Conservation (phyloP, 2,888 invertebrate species). For the Pemphredon lugubris region DNA sequence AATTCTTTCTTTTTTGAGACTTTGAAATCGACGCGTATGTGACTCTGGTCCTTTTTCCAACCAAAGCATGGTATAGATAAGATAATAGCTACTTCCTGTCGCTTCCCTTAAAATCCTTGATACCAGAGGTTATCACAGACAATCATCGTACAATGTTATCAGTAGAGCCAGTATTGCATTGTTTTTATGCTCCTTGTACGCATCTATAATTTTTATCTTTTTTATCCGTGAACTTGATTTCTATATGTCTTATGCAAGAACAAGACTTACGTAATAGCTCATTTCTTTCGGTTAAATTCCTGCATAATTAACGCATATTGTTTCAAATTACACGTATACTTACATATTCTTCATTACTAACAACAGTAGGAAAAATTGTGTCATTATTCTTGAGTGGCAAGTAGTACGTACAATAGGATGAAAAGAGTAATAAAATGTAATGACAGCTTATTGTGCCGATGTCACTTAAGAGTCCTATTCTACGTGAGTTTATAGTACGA, state of each 20-base stretch:
- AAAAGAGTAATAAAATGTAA: conserved; percentile 65
- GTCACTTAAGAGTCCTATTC: conserved; percentile 47
- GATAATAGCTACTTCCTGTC: conserved; percentile 58
- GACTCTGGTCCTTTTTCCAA: conserved; percentile 3
- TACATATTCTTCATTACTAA: neutral
- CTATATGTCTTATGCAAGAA: neutral
- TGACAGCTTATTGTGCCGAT: conserved; percentile 55
- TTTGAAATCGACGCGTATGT: conserved; percentile 17
- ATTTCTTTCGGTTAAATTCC: too few relatives aligned
- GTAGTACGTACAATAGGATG: conserved; percentile 61
- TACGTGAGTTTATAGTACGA: conserved; percentile 52
- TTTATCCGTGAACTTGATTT: neutral
- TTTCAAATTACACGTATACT: neutral
- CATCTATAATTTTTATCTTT: conserved; percentile 19
- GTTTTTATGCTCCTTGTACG: too few relatives aligned
- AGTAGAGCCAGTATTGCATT: too few relatives aligned
- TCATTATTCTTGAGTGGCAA: conserved; percentile 14
- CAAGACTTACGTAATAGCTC: too few relatives aligned
- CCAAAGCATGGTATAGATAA: conserved; percentile 47
- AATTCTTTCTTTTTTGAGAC: too few relatives aligned
- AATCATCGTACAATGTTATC: too few relatives aligned
- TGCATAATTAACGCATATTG: neutral
- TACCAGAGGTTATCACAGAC: conserved; percentile 21
- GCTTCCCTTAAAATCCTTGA: conserved; percentile 29
- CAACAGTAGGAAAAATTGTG: conserved; percentile 26